Conservation (phyloP, 2,888 invertebrate species). For the Drosophila phalerata region DNA sequence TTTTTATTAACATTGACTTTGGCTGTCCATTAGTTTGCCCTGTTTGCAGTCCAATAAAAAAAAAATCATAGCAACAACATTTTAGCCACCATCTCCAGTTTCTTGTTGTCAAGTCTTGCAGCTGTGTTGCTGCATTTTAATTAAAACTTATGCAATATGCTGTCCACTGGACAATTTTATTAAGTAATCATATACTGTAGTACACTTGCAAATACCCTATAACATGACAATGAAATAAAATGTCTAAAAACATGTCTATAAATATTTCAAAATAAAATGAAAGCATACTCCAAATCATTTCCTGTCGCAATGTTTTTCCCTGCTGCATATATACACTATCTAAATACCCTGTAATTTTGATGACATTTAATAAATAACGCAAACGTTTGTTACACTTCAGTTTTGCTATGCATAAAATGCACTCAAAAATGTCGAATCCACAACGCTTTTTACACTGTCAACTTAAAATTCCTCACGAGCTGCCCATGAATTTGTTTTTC, state of each 20-base stretch:
- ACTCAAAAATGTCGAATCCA: slow-evolving; percentile 32
- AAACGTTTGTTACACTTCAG: slow-evolving; percentile 22
- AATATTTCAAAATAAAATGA: neutral
- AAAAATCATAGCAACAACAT: slow-evolving; percentile 35
- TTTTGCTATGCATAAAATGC: slow-evolving; percentile 13
- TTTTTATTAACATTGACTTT: slow-evolving; percentile 62
- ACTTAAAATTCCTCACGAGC: slow-evolving; percentile 34
- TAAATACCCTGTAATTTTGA: neutral
- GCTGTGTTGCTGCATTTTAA: slow-evolving; percentile 77
- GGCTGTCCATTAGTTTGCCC: slow-evolving; percentile 55
- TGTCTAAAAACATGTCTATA: neutral
- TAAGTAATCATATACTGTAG: neutral
- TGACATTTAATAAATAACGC: slow-evolving; percentile 6
- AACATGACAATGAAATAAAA: neutral
- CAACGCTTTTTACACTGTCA: slow-evolving; percentile 40
- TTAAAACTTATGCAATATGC: slow-evolving; percentile 83
- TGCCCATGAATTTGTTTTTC: slow-evolving; percentile 52
- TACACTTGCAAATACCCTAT: slow-evolving; percentile 19
- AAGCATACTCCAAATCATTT: neutral
- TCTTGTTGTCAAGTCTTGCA: slow-evolving; percentile 26
- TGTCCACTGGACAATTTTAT: slow-evolving; percentile 20
- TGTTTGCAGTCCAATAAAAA: slow-evolving; percentile 37
- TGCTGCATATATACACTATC: neutral
- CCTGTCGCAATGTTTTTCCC: neutral
- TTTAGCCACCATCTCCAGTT: slow-evolving; percentile 26